phyloP scores from a whole-genome alignment of 2,888 invertebrate genomes.

The Sturmia bella region DNA sequence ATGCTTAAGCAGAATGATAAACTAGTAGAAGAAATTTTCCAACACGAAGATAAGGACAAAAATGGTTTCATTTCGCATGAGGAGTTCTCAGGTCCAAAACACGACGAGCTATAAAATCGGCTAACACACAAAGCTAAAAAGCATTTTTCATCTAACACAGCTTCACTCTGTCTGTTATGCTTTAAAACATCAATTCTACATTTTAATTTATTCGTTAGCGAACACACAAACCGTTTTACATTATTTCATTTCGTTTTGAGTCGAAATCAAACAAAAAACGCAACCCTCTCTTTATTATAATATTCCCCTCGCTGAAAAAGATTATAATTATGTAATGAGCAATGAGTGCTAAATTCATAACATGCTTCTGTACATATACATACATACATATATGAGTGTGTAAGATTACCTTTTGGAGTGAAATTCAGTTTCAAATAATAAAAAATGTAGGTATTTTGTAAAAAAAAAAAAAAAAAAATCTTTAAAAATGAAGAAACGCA shows the following conservation, averaged over 20 bases:
- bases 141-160: too few relatives aligned
- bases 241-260: background rate
- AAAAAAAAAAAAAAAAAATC: too few relatives aligned
- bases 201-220: too few relatives aligned
- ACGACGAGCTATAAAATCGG: conserved; percentile 92
- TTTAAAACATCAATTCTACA: too few relatives aligned
- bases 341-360: conserved; percentile 4
- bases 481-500: too few relatives aligned
- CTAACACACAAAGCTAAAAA: background rate
- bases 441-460: too few relatives aligned
- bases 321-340: background rate
- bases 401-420: too few relatives aligned
- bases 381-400: too few relatives aligned
- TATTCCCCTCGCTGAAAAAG: background rate
- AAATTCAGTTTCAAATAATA: too few relatives aligned
- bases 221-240: background rate
- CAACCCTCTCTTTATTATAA: background rate
- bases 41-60: conserved; percentile 97
- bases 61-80: conserved; percentile 97
- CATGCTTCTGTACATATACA: too few relatives aligned
- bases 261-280: too few relatives aligned
- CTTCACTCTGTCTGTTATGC: too few relatives aligned
- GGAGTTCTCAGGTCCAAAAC: conserved; percentile 98
- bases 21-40: conserved; percentile 97
- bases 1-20: conserved; percentile 95